Base-by-base conservation (phyloP, 2,888 invertebrate species). In the Oxyteleia sp. region DNA sequence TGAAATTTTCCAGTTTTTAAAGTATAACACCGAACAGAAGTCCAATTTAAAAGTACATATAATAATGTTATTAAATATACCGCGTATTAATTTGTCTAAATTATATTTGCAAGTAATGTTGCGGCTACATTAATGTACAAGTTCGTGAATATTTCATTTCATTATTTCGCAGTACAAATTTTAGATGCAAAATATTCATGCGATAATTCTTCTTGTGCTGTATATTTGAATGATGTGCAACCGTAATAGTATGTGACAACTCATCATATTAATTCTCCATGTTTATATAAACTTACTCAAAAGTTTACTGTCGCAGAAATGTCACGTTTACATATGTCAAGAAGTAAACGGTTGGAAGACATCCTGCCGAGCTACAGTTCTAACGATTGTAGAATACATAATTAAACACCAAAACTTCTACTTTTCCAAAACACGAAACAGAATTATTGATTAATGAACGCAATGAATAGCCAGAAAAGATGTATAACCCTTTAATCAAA, bases 271-370 rank as follows among this genome's bases (percentile, higher is more conserved):
- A 63, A 79, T 79, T 53, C 64, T 57, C 35, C 15, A 18, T 71
- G 71, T 64, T 79, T 71, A 49, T 79, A 57, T 49, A 79, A 79
- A 79, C 79, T 79, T 71, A 13, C 35, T 55, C 79, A 61, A 79
- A 79, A 79, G 69, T 80, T 80, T 59, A 35, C 43, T 47, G 45
- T 16, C 68, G 45, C 45, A 68, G 64, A 66, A 80, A 80, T 26
- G 71, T 64, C 72, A 57, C 64, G 66, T 80, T 80, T 80, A 71
- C 66, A 72, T 72, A 57, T 66, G 59, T 59, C 72, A 57, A 64
- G 72, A 72, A 49, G 64, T 72, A 59, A 80, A 64, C 63, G 63
- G 20, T 49, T 47, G 63, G 15, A 61, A 78, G 63, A 71, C 80
- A 35, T 66, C 49, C 16, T 66, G 13, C 32, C 16, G 20, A 69